Percentiles rank a stretch among this genome's conserved stretches.
Conservation (phyloP, 2,113 vertebrate species). For the Pachyramphus minor region DNA sequence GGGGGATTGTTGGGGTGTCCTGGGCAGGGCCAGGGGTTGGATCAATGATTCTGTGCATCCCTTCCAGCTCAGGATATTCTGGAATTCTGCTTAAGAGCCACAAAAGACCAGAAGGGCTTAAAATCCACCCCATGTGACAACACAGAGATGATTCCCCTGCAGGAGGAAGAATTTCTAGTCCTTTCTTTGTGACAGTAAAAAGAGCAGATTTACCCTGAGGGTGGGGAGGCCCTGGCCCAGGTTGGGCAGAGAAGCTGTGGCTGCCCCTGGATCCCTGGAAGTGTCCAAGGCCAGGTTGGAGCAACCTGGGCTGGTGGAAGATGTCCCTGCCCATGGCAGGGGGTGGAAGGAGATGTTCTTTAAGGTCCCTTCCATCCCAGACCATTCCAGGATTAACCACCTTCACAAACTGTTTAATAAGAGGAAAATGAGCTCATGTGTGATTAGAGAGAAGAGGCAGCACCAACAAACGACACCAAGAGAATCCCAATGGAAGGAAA, state of each 20-base stretch:
- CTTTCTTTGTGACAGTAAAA: not conserved
- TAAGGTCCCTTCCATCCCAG: not conserved
- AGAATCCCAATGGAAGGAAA: not conserved
- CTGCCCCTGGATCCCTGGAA: not conserved
- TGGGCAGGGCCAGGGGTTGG: not conserved
- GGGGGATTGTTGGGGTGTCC: not conserved
- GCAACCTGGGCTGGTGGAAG: not conserved
- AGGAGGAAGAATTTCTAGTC: not conserved
- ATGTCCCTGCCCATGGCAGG: not conserved
- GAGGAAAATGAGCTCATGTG: not conserved
- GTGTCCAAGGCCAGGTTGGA: not conserved
- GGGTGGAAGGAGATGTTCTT: not conserved
- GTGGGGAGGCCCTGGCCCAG: not conserved
- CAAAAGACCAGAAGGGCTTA: not conserved
- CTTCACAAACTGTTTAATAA: not conserved
- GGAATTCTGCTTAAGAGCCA: not conserved
- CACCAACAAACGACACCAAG: not conserved
- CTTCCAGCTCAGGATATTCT: not conserved
- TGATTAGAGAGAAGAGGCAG: not conserved
- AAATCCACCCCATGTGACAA: not conserved
- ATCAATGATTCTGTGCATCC: not conserved
- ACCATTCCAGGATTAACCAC: not conserved
- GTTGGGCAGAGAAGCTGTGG: not conserved
- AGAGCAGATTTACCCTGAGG: not conserved
- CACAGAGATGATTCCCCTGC: not conserved